Evolutionary conservation across 2,888 invertebrate species (phyloP).

Genomic region (Cephus runcator): DNA sequence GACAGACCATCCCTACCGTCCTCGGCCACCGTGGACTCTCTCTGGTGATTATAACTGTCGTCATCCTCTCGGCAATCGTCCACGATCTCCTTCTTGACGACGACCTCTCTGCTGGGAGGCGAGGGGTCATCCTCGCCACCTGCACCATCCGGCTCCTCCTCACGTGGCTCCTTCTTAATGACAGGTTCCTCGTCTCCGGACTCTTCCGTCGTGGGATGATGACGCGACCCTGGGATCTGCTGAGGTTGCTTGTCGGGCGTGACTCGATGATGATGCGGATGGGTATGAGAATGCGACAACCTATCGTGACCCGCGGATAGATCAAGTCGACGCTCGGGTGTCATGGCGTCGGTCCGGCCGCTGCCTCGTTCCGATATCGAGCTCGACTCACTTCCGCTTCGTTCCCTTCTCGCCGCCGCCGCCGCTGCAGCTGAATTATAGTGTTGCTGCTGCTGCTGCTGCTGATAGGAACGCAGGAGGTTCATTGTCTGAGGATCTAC

Average conservation of each 20-base stretch:
- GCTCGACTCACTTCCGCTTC: conserved; percentile 90
- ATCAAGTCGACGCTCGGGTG: conserved; percentile 82
- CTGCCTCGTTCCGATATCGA: conserved; percentile 87
- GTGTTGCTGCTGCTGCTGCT: conserved; percentile 70
- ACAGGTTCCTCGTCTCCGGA: conserved; percentile 69
- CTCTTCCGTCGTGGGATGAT: conserved; percentile 61
- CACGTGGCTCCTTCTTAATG: conserved; percentile 70
- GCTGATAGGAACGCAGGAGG: conserved; percentile 81
- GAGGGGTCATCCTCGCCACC: conserved; percentile 66
- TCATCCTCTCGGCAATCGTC: conserved; percentile 70
- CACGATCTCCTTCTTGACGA: conserved; percentile 74
- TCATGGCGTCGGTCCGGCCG: conserved; percentile 82
- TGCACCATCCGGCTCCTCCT: conserved; percentile 57
- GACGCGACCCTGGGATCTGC: conserved; percentile 69
- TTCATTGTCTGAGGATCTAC: conserved; percentile 91
- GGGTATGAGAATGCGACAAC: conserved; percentile 48
- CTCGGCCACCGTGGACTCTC: conserved; percentile 58
- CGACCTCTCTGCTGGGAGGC: conserved; percentile 64
- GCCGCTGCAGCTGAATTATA: conserved; percentile 23
- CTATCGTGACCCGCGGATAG: conserved; percentile 52
- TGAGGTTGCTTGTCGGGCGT: conserved; percentile 77
- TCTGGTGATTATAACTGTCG: conserved; percentile 56
- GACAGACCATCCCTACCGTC: conserved; percentile 61
- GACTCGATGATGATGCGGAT: conserved; percentile 71
- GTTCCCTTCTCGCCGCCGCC: conserved; percentile 73